phyloP scores from a whole-genome alignment of 2,797 vertebrate genomes.

The Karalla daura region DNA sequence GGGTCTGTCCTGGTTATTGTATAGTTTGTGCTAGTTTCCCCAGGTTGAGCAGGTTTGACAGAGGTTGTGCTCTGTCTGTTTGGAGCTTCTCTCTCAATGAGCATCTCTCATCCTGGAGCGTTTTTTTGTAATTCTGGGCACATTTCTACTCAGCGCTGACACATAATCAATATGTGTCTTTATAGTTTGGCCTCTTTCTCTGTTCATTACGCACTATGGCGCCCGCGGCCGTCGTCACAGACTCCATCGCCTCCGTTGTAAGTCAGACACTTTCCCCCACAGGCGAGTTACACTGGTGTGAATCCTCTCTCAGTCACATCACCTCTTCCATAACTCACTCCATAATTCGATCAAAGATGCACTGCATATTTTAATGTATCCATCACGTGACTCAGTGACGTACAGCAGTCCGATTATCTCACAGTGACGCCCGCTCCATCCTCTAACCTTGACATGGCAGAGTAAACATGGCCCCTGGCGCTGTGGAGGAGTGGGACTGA shows the following conservation, averaged over 20 bases:
- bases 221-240: background rate
- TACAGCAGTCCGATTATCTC: conserved; percentile 13
- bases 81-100: conserved; percentile 1
- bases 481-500: conserved; percentile 25
- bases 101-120: too few relatives aligned
- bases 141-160: background rate
- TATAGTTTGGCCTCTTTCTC: background rate
- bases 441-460: conserved; percentile 56
- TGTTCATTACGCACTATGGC: background rate
- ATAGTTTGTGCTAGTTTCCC: too few relatives aligned
- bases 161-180: background rate
- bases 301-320: too few relatives aligned
- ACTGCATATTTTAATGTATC: background rate
- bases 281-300: too few relatives aligned
- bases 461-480: conserved; percentile 32
- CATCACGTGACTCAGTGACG: conserved; percentile 1
- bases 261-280: too few relatives aligned
- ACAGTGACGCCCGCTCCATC: background rate
- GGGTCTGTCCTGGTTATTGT: too few relatives aligned
- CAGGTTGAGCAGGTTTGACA: too few relatives aligned
- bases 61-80: background rate
- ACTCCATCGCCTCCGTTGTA: background rate
- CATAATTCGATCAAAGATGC: conserved; percentile 1
- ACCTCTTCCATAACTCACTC: conserved; percentile 17
- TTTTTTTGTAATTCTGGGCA: background rate